Base-by-base conservation (phyloP, 2,113 vertebrate species). In the Rhea pennata region DNA sequence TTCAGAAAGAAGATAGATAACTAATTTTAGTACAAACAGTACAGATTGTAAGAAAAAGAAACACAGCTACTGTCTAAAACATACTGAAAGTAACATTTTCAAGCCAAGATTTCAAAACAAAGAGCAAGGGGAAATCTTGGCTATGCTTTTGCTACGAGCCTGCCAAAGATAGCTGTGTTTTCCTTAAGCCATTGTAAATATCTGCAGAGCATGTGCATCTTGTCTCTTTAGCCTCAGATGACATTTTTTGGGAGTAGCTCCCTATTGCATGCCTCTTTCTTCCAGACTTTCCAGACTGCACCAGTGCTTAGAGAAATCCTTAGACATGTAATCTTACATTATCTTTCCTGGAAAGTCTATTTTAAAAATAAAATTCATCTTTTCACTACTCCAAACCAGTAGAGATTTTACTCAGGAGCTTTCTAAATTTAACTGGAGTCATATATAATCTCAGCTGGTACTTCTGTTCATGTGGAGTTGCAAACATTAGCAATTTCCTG, bases 401-500 rank as follows among this genome's bases (percentile, higher is more conserved):
- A 67, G 51, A 24, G 33, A 36, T 42, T 15, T 42, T 67, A 10
- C 51, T 65, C 23, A 44, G 26, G 56, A 20, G 12, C 62, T 44
- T 44, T 46, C 21, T 22, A 44, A 33, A 27, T 54, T 54, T 36
- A 31, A 56, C 36, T 69, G 19, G 53, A 56, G 42, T 26, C 23
- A 58, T 31, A 2, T 23, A 19, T 91, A 26, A 82, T 81, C 9
- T 84, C 39, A 87, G 1, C 5, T 31, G 26, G 12, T 71, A 66
- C 83, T 88, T 94, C 79, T 91, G n/a, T 92, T 88, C 14, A n/a
- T 77, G 83, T 61, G 78, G 48, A 15, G 20, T 78, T 78, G 69
- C 36, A 51, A 50, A 40, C 76, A n/a, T 79, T 78, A 44, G 16
- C 33, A 93, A 3, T 75, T 23, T 67, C 22, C 24, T 69, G 62